Evolutionary conservation across 2,113 vertebrate genomes (phyloP).

Genomic region (Callocephalon fimbriatum): DNA sequence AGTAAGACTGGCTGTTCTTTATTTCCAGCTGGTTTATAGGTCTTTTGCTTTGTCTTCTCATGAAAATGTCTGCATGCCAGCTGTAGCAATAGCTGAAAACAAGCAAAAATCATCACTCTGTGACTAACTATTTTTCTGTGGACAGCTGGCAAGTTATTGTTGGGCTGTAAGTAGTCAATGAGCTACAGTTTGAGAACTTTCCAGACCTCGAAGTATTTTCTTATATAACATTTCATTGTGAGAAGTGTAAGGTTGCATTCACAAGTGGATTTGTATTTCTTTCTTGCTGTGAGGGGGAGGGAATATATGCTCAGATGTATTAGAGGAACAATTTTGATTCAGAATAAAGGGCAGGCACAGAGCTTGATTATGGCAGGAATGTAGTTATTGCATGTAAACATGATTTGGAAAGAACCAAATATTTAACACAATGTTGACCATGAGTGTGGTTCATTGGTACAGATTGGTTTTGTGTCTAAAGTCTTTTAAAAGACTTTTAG

Average conservation of each 20-base stretch:
- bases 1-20: neutral
- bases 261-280: neutral
- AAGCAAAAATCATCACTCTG: slow-evolving; percentile 11
- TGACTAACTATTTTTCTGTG: neutral
- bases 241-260: neutral
- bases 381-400: neutral
- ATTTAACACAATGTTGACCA: neutral
- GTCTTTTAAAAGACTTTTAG: neutral
- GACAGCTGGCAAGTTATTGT: neutral
- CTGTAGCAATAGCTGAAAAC: slow-evolving; percentile 44
- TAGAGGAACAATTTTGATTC: neutral
- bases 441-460: neutral
- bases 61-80: neutral
- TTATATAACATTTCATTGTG: neutral
- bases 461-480: neutral
- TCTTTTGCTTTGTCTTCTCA: slow-evolving; percentile 7
- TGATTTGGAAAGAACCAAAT: neutral
- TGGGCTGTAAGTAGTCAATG: neutral
- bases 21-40: slow-evolving; percentile 33
- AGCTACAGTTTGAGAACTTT: neutral
- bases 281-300: neutral
- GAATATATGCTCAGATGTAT: neutral
- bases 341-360: neutral
- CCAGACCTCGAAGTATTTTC: slow-evolving; percentile 7
- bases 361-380: neutral